Evolutionary conservation across 2,888 invertebrate genomes (phyloP).

Genomic region (Heliconius hortense): DNA sequence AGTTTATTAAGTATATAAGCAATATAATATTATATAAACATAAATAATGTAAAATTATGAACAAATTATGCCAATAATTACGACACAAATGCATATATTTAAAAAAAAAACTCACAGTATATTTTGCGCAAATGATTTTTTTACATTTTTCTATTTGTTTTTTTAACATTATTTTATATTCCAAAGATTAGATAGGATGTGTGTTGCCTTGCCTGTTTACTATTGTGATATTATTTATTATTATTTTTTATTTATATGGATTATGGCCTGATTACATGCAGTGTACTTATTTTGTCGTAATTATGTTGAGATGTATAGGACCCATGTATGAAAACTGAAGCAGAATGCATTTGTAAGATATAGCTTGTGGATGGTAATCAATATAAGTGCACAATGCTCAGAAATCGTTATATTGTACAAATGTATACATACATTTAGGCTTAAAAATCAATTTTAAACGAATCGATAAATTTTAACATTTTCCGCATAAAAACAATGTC

Average conservation of each 20-base stretch:
- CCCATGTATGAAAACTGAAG: not conserved
- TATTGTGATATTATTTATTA: conserved; percentile 46
- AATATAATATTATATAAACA: not conserved
- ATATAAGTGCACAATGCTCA: conserved; percentile 41
- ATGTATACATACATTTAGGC: conserved; percentile 25
- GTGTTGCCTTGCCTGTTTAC: conserved; percentile 19
- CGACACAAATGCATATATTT: not conserved
- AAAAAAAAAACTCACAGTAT: not conserved
- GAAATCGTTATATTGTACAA: conserved; percentile 15
- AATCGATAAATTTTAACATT: not conserved
- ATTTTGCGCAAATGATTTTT: conserved; percentile 32
- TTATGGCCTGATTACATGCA: not conserved
- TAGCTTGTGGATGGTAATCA: conserved; percentile 30
- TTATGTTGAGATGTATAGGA: conserved; percentile 10
- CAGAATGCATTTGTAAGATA: conserved; percentile 16
- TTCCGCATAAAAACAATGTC: conserved; percentile 15
- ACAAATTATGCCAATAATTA: not conserved
- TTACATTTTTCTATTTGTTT: conserved; percentile 9
- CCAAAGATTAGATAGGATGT: conserved; percentile 41
- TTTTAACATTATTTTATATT: conserved; percentile 25
- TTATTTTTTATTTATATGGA: conserved; percentile 12
- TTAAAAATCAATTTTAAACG: conserved; percentile 19
- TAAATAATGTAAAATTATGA: not conserved
- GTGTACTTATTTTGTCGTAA: conserved; percentile 20
- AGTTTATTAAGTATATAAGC: conserved; percentile 1